phyloP scores from a whole-genome alignment of 2,797 vertebrate species.

The Epinephelus malabaricus region DNA sequence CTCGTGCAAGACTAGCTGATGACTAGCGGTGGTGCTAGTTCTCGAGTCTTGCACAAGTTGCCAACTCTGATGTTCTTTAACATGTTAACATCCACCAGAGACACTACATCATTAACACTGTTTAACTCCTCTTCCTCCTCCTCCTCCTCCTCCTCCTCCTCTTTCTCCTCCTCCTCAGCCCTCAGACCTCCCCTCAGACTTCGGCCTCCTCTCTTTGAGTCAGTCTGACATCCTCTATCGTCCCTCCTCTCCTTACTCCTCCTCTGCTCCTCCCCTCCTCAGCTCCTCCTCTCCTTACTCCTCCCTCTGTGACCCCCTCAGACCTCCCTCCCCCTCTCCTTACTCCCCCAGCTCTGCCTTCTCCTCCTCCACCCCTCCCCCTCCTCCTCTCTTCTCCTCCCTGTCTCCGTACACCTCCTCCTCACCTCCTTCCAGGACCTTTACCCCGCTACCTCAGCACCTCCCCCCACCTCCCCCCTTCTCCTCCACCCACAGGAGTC shows the following conservation, averaged over 20 bases:
- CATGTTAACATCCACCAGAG: no score
- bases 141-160: neutral
- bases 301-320: constrained; percentile 28
- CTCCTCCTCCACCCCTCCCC: constrained; percentile 19
- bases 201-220: constrained; percentile 43
- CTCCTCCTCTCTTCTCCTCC: constrained; percentile 15
- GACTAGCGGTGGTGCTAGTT: no score
- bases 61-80: no score
- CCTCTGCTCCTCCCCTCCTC: neutral
- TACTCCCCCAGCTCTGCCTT: constrained; percentile 10
- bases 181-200: constrained; percentile 54
- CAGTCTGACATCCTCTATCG: constrained; percentile 45
- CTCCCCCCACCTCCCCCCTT: neutral
- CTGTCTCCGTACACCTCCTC: constrained; percentile 13
- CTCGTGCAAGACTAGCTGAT: no score
- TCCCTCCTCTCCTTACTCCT: constrained; percentile 41
- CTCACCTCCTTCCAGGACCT: constrained; percentile 17
- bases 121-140: neutral
- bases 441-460: neutral
- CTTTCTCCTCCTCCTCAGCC: constrained; percentile 11
- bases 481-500: constrained; percentile 31
- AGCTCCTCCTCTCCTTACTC: constrained; percentile 7
- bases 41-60: no score
- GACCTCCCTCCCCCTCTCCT: constrained; percentile 28
- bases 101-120: no score